Base-by-base conservation (phyloP, 2,113 vertebrate genomes). In the Psilopsiagon aurifrons region DNA sequence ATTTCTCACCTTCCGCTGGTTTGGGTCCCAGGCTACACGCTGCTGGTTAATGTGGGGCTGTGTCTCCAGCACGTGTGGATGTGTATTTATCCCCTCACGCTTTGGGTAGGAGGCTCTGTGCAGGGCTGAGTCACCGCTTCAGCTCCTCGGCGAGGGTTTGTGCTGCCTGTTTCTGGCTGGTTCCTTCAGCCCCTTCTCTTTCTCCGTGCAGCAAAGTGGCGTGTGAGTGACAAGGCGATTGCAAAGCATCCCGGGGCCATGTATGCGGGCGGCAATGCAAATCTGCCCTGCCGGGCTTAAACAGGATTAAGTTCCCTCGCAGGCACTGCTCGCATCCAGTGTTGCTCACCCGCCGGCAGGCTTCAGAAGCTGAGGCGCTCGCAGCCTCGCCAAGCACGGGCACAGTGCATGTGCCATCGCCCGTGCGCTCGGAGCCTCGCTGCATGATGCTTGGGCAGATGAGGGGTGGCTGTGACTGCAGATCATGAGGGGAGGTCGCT, bases 11-110 rank as follows among this genome's bases (percentile, higher is more conserved):
- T 66, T 28, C 62, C 80, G 71, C 87, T 78, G 68, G n/a, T 92
- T 55, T 91, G 95, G 49, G 76, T 69, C 19, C 28, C 93, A 87
- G 76, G 90, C 85, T n/a, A 92, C 59, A 25, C 1, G 10, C 37
- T 68, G 1, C 63, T 9, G 86, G 89, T 93, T 94, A 28, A 55
- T 81, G 47, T 35, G 93, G 82, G 92, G 93, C 95, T 71, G 80
- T 91, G 92, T 59, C 69, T 80, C 81, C 84, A 52, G 80, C 17
- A 70, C 27, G 9, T 88, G 93, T 59, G 93, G 75, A 70, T 96
- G 83, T 93, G 52, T 83, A 83, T 97, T 96, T 96, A 87, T 94
- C 96, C 87, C 68, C 75, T 39, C 55, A 31, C 60, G 80, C 92
- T 54, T 17, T 17, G 85, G 84, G 63, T 7, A 54, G 82, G 64